Base-by-base conservation (phyloP, 2,113 vertebrate genomes). In the Rynchops niger region DNA sequence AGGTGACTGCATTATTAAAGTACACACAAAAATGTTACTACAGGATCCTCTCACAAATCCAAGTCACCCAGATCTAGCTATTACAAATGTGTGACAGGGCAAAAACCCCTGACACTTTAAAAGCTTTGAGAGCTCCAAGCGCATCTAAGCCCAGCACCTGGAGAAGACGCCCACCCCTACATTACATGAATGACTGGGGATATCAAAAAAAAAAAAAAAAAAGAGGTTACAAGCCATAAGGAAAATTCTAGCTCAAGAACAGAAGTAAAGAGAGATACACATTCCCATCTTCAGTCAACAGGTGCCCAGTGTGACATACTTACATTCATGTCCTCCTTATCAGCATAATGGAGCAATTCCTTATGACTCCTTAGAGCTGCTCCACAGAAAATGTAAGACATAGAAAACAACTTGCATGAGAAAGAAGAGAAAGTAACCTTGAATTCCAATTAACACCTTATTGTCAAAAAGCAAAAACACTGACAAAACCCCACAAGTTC, bases 201-300 rank as follows among this genome's bases (percentile, higher is more conserved):
- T 29, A 14, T 20, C 5, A 19, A 23, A 22, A 21, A 20, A 25
- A 22, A 22, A 21, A 20, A 25, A 22, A 19, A 20, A 25, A 47
- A 25, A 21, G 1, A 2, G 2, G 7, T 34, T 58, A 74, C 4
- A 66, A 84, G 55, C 7, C 0, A 3, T 1, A 45, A 50, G 3
- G 1, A 43, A 71, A 81, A 70, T 13, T 73, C 2, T 67, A 77
- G 15, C 3, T 86, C 8, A 36, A 59, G 5, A 43, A 11, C 3
- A 10, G 5, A 52, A 45, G 2, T 49, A 50, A 61, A 27, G 1
- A 23, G 6, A 50, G 6, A 12, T 5, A 6, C 7, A 4, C 7
- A 55, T 47, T 69, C 8, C 4, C 0, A 13, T 17, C 27, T 53
- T 26, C 53, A 62, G 26, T 2, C 20, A 32, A 45, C 22, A 65